phyloP scores from a whole-genome alignment of 2,888 invertebrate genomes.

The Yponomeuta malinellus region DNA sequence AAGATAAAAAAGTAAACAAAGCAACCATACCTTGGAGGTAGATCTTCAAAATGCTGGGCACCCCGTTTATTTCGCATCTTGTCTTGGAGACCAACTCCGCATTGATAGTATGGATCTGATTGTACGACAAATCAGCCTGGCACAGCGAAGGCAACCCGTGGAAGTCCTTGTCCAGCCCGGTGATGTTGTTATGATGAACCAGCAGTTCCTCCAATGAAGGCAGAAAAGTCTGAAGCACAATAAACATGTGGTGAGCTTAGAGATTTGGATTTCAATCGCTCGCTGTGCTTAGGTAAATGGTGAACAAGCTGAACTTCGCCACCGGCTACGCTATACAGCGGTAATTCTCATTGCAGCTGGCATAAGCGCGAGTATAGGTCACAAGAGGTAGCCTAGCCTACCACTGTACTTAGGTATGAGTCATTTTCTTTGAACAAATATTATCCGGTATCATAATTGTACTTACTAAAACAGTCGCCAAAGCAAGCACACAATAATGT shows the following conservation, averaged over 20 bases:
- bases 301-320: too few species aligned
- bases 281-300: neutral
- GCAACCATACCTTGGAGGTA: constrained; percentile 83
- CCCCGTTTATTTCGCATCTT: constrained; percentile 85
- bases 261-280: neutral
- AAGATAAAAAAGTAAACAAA: neutral
- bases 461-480: too few species aligned
- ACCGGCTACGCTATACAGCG: too few species aligned
- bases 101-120: constrained; percentile 83
- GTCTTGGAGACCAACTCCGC: constrained; percentile 87
- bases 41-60: constrained; percentile 85
- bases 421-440: too few species aligned
- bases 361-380: too few species aligned
- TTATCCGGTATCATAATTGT: too few species aligned
- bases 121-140: constrained; percentile 86
- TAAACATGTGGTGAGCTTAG: neutral
- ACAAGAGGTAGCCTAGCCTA: too few species aligned
- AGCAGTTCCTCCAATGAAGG: constrained; percentile 85
- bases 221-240: constrained; percentile 79
- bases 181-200: constrained; percentile 86
- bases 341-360: too few species aligned
- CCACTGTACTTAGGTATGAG: too few species aligned
- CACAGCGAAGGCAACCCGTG: constrained; percentile 88
- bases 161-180: constrained; percentile 85
- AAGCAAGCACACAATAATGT: too few species aligned